These are phyloP conservation scores for Catostomus latipinnis DNA, from an alignment of 2,797 vertebrate genomes.

Conservation along the genomic window DNA sequence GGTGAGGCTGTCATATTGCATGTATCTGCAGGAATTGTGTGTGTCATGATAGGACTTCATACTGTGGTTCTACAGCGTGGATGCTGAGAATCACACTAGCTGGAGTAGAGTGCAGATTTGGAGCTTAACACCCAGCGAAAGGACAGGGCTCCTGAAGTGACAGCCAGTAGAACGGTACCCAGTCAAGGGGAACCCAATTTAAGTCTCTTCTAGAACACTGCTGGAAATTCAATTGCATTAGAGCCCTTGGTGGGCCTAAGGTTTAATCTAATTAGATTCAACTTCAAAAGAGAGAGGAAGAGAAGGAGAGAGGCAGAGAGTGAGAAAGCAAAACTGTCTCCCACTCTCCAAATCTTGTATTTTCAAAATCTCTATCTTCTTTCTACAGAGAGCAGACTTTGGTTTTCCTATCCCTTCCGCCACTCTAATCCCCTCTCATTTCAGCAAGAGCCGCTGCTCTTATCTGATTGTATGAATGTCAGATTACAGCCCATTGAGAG, in stretches of 20 bases:
- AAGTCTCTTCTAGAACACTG: constrained; percentile 78
- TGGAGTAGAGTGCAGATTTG: constrained; percentile 51
- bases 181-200: constrained; percentile 81
- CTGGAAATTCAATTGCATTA: constrained; percentile 81
- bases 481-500: constrained; percentile 55
- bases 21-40: constrained; percentile 47
- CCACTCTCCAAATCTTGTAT: constrained; percentile 52
- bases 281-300: constrained; percentile 70
- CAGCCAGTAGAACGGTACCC: constrained; percentile 58
- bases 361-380: constrained; percentile 45
- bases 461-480: constrained; percentile 61
- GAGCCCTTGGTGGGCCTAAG: constrained; percentile 74
- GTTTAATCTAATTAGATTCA: constrained; percentile 80
- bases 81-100: constrained; percentile 48
- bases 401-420: constrained; percentile 34
- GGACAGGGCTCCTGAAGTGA: constrained; percentile 70
- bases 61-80: constrained; percentile 75
- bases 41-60: constrained; percentile 73
- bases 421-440: constrained; percentile 61
- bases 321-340: constrained; percentile 61
- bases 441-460: constrained; percentile 48
- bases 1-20: not conserved
- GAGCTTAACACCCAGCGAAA: constrained; percentile 58
- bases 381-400: constrained; percentile 27
- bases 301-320: constrained; percentile 58